A percentile compares a stretch with the other conserved stretches of the same genome.
Conservation (phyloP, 1,140 invertebrate genomes). For the Acromyrmex echinatior region DNA sequence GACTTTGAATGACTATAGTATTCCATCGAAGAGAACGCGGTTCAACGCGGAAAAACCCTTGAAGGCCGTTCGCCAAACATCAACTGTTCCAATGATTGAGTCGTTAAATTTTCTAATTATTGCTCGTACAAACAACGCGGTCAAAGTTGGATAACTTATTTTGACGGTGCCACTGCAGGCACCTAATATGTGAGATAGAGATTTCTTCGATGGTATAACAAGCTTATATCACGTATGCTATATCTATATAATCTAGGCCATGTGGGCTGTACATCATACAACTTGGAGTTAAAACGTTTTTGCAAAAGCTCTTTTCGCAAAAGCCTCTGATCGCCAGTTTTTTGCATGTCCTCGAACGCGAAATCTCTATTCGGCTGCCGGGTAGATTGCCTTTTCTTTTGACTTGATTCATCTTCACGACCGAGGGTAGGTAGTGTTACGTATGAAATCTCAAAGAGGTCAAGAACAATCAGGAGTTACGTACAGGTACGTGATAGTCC, state of each 20-base stretch:
- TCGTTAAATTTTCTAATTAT: neutral
- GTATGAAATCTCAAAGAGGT: neutral
- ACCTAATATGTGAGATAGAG: neutral
- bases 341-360: neutral
- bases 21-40: neutral
- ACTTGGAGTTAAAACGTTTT: neutral
- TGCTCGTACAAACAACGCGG: neutral
- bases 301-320: no score
- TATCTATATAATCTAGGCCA: neutral
- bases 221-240: neutral
- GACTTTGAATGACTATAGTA: no score
- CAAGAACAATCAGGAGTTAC: neutral
- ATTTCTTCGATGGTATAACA: neutral
- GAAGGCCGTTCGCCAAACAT: neutral
- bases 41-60: neutral
- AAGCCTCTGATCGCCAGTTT: neutral
- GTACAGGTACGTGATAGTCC: neutral
- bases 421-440: neutral
- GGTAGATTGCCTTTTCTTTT: neutral
- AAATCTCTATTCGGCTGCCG: neutral
- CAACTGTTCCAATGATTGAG: neutral
- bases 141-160: neutral
- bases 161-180: no score
- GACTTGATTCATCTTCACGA: neutral
- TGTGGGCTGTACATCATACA: neutral